These are phyloP conservation scores for Borostomias antarcticus DNA, from an alignment of 2,797 vertebrate species.

Conservation along the genomic window DNA sequence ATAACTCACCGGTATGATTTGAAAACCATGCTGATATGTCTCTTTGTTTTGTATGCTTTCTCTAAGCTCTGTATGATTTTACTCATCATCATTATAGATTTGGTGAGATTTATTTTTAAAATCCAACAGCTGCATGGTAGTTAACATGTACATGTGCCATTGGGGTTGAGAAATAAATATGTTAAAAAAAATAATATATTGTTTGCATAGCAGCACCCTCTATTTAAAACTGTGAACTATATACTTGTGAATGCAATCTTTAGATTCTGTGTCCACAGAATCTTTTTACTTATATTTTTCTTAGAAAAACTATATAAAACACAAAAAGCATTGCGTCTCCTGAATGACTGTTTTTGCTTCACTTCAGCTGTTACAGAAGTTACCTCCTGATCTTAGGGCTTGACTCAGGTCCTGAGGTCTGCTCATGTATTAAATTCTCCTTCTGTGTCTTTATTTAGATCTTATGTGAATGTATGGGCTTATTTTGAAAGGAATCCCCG, in stretches of 20 bases:
- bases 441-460: slow-evolving; percentile 24
- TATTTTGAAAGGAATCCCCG: slow-evolving; percentile 10
- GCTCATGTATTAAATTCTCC: background rate
- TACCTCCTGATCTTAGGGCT: slow-evolving; percentile 48
- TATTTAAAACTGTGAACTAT: slow-evolving; percentile 68
- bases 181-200: slow-evolving; percentile 47
- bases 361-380: slow-evolving; percentile 33
- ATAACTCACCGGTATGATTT: slow-evolving; percentile 54
- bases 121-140: slow-evolving; percentile 54
- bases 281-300: slow-evolving; percentile 54
- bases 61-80: too few relatives aligned
- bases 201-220: slow-evolving; percentile 64
- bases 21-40: slow-evolving; percentile 20
- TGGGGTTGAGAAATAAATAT: slow-evolving; percentile 51
- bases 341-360: slow-evolving; percentile 57
- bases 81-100: slow-evolving; percentile 15
- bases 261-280: slow-evolving; percentile 52
- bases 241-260: slow-evolving; percentile 68
- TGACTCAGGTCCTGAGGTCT: slow-evolving; percentile 42
- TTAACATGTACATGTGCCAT: slow-evolving; percentile 42
- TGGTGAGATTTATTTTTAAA: slow-evolving; percentile 50
- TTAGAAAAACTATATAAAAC: slow-evolving; percentile 41
- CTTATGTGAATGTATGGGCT: slow-evolving; percentile 14
- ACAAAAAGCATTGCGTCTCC: slow-evolving; percentile 53
- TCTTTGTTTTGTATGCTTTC: slow-evolving; percentile 23